Conservation (phyloP, 2,113 vertebrate species). For the Anarrhichthys ocellatus region DNA sequence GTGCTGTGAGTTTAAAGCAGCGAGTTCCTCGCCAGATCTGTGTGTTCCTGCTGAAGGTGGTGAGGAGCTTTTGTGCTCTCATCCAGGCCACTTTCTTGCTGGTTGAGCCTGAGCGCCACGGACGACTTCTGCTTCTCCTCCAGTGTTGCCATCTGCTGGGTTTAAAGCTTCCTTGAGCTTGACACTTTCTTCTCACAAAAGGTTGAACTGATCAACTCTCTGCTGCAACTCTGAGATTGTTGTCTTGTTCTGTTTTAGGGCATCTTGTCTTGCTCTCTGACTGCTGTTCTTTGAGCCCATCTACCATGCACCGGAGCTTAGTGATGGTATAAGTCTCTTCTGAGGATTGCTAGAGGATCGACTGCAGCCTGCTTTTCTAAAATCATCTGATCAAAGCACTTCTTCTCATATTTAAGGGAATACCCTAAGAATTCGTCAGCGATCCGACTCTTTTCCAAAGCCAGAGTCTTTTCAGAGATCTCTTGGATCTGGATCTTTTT, state of each 20-base stretch:
- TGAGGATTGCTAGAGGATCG: too few species aligned
- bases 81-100: too few species aligned
- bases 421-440: not conserved
- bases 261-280: not conserved
- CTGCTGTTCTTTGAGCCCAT: not conserved
- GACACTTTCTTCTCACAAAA: too few species aligned
- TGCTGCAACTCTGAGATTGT: not conserved
- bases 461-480: not conserved
- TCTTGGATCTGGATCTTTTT: not conserved
- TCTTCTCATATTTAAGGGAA: not conserved
- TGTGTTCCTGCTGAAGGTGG: too few species aligned
- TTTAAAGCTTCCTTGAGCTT: not conserved
- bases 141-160: not conserved
- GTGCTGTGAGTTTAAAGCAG: too few species aligned
- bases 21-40: too few species aligned
- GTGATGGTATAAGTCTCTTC: not conserved
- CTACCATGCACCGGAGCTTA: not conserved
- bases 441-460: not conserved
- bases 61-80: too few species aligned
- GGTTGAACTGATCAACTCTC: not conserved
- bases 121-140: not conserved
- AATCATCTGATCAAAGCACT: not conserved
- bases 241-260: slow-evolving; percentile 29
- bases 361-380: not conserved
- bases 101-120: not conserved